These are phyloP conservation scores for Meleagris gallopavo DNA, from an alignment of 2,113 vertebrate genomes.

Conservation along the genomic window DNA sequence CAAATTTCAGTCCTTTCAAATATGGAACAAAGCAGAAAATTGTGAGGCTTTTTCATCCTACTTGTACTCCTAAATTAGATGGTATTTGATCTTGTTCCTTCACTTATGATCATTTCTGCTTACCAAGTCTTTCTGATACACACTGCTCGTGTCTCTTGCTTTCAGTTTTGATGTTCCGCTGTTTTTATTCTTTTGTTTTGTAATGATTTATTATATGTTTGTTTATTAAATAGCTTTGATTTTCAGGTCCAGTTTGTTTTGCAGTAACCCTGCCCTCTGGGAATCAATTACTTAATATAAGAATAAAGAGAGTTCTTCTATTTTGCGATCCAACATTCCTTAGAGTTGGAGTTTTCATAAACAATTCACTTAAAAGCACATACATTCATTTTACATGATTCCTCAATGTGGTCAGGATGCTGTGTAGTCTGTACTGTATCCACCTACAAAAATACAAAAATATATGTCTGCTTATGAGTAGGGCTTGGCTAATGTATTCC, in stretches of 20 bases:
- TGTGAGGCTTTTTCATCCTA: background rate
- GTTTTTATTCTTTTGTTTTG: background rate
- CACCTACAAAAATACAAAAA: conserved; percentile 84
- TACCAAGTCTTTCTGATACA: conserved; percentile 64
- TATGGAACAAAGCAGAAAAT: conserved; percentile 22
- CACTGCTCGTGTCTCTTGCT: conserved; percentile 48
- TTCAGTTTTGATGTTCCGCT: background rate
- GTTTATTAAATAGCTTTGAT: conserved; percentile 27
- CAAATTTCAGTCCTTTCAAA: conserved; percentile 46
- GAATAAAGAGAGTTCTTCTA: conserved; percentile 38
- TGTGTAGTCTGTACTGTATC: conserved; percentile 78
- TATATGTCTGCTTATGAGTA: conserved; percentile 78
- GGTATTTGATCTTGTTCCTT: conserved; percentile 33
- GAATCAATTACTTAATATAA: conserved; percentile 68
- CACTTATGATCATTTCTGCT: background rate
- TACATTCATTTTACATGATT: conserved; percentile 82
- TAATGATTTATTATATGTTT: background rate
- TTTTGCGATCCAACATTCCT: conserved; percentile 75
- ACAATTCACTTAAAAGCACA: conserved; percentile 80
- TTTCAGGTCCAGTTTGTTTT: conserved; percentile 47
- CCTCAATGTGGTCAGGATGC: conserved; percentile 77
- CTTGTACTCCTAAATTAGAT: conserved; percentile 47
- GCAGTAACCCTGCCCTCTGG: conserved; percentile 65
- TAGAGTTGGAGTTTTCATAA: conserved; percentile 73
- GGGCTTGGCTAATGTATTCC: conserved; percentile 57